Evolutionary conservation across 2,888 invertebrate genomes (phyloP).

Genomic region (Seira musarum): DNA sequence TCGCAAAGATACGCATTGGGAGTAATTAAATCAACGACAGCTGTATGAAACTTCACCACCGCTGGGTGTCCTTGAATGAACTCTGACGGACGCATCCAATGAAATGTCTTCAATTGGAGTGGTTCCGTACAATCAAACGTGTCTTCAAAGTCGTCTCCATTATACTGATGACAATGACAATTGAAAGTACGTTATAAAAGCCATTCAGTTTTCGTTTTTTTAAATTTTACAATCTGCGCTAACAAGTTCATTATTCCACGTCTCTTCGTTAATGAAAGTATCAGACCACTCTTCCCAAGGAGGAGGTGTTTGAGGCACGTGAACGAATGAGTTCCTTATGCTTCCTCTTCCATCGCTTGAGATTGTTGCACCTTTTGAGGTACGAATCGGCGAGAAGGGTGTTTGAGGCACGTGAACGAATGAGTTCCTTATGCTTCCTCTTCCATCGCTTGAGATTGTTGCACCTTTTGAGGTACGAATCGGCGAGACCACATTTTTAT

Average conservation of each 20-base stretch:
- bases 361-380: no score
- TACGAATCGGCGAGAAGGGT: no score
- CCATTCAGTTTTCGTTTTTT: background rate
- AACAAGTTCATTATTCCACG: constrained; percentile 33
- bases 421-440: no score
- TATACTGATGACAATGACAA: background rate
- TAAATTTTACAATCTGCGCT: background rate
- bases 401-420: no score
- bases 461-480: no score
- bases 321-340: no score
- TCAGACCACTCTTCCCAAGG: constrained; percentile 62
- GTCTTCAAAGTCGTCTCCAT: constrained; percentile 49
- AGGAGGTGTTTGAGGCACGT: constrained; percentile 28
- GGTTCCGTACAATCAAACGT: constrained; percentile 30
- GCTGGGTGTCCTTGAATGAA: constrained; percentile 33
- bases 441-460: no score
- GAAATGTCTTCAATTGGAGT: constrained; percentile 25
- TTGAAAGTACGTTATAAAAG: background rate
- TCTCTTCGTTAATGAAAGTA: constrained; percentile 37
- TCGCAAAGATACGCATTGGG: constrained; percentile 60
- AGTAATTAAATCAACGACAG: constrained; percentile 46
- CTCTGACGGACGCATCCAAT: constrained; percentile 57
- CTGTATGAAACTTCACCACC: constrained; percentile 28
- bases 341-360: no score
- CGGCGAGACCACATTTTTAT: no score